phyloP scores from a whole-genome alignment of 2,113 vertebrate species.

The Blennius ocellaris region DNA sequence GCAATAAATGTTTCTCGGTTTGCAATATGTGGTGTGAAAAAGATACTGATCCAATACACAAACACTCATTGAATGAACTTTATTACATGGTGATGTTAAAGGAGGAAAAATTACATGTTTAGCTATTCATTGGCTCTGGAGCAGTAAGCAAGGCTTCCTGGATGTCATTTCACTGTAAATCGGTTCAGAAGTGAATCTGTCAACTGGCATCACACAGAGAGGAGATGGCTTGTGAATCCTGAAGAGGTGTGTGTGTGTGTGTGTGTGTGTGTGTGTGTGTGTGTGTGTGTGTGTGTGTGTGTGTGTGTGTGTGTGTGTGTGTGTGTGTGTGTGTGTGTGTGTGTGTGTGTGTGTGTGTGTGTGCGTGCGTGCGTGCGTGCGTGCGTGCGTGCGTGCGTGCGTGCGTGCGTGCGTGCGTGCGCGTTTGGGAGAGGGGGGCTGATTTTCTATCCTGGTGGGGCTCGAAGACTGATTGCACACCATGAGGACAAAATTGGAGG shows the following conservation, averaged over 20 bases:
- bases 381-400: not conserved
- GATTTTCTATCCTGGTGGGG: too few relatives aligned
- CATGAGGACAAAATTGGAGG: too few relatives aligned
- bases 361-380: not conserved
- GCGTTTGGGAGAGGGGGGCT: not conserved
- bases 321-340: not conserved
- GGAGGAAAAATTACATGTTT: slow-evolving; percentile 1
- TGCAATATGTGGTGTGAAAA: slow-evolving; percentile 1
- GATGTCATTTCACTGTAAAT: slow-evolving; percentile 47
- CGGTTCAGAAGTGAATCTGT: slow-evolving; percentile 56
- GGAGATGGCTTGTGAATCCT: slow-evolving; percentile 28
- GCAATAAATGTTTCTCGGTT: slow-evolving; percentile 19
- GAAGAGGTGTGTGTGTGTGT: slow-evolving; percentile 13
- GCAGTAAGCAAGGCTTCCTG: not conserved
- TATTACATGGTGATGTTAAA: not conserved
- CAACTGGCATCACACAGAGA: slow-evolving; percentile 56
- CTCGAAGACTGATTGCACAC: too few relatives aligned
- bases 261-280: not conserved
- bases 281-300: slow-evolving; percentile 2
- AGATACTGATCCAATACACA: slow-evolving; percentile 15
- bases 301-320: not conserved
- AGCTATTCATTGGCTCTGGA: slow-evolving; percentile 34
- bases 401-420: not conserved
- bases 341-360: slow-evolving; percentile 3
- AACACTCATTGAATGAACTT: slow-evolving; percentile 20